Conservation (phyloP, 1,140 invertebrate genomes). For the Anadara kagoshimensis region DNA sequence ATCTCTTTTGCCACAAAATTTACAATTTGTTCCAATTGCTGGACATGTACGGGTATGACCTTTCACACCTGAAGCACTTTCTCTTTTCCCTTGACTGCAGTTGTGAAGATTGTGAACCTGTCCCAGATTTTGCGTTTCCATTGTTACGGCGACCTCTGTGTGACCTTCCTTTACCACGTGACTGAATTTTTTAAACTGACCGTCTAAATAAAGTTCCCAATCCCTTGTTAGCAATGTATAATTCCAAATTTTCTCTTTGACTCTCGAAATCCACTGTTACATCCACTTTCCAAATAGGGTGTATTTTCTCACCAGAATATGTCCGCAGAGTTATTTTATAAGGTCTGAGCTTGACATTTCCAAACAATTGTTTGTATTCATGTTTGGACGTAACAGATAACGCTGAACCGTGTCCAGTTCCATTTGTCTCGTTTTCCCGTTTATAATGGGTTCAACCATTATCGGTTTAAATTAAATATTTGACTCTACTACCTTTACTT, state of each 20-base stretch:
- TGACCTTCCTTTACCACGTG: no score
- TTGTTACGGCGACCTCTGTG: no score
- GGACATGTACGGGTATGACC: no score
- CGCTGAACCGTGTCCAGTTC: slow-evolving; percentile 26
- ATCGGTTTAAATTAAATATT: slow-evolving; percentile 8
- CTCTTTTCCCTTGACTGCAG: no score
- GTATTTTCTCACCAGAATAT: slow-evolving; percentile 19
- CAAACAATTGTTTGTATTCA: slow-evolving; percentile 9
- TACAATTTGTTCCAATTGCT: no score
- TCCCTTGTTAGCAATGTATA: slow-evolving; percentile 23
- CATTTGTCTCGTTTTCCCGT: slow-evolving; percentile 29
- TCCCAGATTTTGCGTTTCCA: no score
- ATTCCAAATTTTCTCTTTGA: slow-evolving; percentile 4
- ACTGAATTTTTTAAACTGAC: no score
- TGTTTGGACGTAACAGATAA: slow-evolving; percentile 9
- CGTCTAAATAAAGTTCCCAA: slow-evolving; percentile 20
- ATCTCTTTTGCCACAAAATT: no score
- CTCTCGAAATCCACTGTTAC: slow-evolving; percentile 13
- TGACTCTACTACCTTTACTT: not conserved
- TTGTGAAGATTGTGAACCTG: no score
- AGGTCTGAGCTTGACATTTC: not conserved
- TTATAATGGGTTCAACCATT: slow-evolving; percentile 1
- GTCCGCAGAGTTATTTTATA: slow-evolving; percentile 12
- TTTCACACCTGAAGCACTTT: no score
- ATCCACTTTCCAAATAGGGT: not conserved